Evolutionary conservation across 2,888 invertebrate genomes (phyloP), one percentile per base, ranked within the genome.

Genomic region (Orthosia gracilis): DNA sequence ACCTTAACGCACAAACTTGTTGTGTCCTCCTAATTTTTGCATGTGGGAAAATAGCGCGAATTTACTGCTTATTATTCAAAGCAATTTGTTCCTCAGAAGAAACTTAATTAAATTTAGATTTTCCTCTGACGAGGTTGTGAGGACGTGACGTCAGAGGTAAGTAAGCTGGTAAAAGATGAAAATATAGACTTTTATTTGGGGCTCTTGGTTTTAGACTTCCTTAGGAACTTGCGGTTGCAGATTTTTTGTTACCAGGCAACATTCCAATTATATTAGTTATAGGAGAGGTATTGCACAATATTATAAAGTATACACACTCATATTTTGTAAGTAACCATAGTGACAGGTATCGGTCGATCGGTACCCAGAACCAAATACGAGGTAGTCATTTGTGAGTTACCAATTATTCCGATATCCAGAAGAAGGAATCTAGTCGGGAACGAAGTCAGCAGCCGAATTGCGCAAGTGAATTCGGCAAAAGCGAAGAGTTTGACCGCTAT

Each of bases 31-130:
- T 65, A 47, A 67, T 23, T 45, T 67, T 67, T 66, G n/a, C n/a
- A 52, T 55, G 59, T 45, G 47, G 73, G 64, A 74, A 79, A 83
- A 64, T 12, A 18, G 12, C 15, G 45, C 9, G 45, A 81, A 59
- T 67, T 77, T n/a, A 59, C 67, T 67, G 21, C 67, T 83, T 74
- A 83, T 45, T 81, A 81, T 81, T 83, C 80, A 23, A 58, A 54
- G 58, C 67, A 74, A 67, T 69, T 52, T 64, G 45, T 57, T 57
- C 0, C 40, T 67, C 45, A 61, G 52, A 50, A 67, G 40, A 23
- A 74, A 67, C 73, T 78, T 83, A 61, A 79, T 74, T 70, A 65
- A 83, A 78, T 45, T 70, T 74, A 57, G 23, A 7, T 57, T 58
- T 54, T 40, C 50, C 15, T 73, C 15, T 12, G 52, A 57, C 23